These are phyloP conservation scores for Psylliodes chrysocephalus DNA, from an alignment of 2,888 invertebrate genomes.

Conservation along the genomic window DNA sequence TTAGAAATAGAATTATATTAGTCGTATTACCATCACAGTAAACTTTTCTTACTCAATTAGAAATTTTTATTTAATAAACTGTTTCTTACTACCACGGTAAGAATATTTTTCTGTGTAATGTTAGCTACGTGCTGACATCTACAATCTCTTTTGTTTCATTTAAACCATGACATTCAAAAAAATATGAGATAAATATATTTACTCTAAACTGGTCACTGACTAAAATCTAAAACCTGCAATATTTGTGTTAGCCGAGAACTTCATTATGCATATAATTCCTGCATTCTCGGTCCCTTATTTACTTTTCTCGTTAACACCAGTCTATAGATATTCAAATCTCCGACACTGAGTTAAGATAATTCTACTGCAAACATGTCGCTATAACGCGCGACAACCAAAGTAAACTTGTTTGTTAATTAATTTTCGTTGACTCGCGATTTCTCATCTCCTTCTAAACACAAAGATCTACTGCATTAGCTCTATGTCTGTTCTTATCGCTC, in stretches of 20 bases:
- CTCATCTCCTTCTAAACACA: slow-evolving; percentile 8
- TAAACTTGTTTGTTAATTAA: slow-evolving; percentile 33
- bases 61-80: no score
- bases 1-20: no score
- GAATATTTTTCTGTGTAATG: no score
- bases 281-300: slow-evolving; percentile 5
- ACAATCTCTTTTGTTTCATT: no score
- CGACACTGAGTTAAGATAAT: slow-evolving; percentile 23
- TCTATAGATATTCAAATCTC: slow-evolving; percentile 5
- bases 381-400: slow-evolving; percentile 28
- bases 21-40: no score
- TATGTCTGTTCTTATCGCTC: slow-evolving; percentile 19
- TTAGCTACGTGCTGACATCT: no score
- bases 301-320: slow-evolving; percentile 11
- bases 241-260: not conserved
- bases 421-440: slow-evolving; percentile 18
- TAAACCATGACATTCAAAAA: no score
- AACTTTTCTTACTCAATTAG: no score
- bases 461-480: not conserved
- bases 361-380: slow-evolving; percentile 27
- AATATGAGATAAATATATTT: no score
- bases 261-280: not conserved
- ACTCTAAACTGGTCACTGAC: no score
- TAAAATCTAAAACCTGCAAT: not conserved
- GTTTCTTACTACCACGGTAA: no score